Percentiles rank a stretch among this genome's conserved stretches.
Evolutionary conservation across 2,888 invertebrate species (phyloP).

Genomic region (Subacronicta megacephala): DNA sequence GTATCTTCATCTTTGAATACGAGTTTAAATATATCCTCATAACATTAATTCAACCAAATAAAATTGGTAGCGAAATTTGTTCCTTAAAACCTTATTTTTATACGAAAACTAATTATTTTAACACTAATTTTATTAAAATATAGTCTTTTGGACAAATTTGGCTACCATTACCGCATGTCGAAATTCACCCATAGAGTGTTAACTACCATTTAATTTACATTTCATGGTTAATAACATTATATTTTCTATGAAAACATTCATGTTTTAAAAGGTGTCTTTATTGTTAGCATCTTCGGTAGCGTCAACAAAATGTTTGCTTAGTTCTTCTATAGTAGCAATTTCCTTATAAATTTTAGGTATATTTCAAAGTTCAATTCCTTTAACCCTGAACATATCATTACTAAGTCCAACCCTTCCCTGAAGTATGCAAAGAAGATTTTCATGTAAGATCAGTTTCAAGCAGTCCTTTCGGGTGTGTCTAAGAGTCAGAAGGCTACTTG

Average conservation of each 20-base stretch:
- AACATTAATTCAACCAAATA: constrained; percentile 59
- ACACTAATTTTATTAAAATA: constrained; percentile 63
- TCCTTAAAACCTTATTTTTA: constrained; percentile 56
- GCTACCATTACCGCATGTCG: constrained; percentile 80
- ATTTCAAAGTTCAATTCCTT: too few relatives aligned
- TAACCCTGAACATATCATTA: too few relatives aligned
- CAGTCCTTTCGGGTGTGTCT: too few relatives aligned
- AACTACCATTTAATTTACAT: constrained; percentile 44
- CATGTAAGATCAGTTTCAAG: too few relatives aligned
- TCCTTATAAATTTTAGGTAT: too few relatives aligned
- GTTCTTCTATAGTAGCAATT: too few relatives aligned
- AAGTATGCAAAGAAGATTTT: too few relatives aligned
- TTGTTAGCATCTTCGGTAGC: background rate
- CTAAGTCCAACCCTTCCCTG: too few relatives aligned
- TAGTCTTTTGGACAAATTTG: constrained; percentile 87
- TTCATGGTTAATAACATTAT: constrained; percentile 40
- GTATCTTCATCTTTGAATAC: constrained; percentile 33
- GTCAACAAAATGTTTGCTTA: too few relatives aligned
- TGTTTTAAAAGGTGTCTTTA: constrained; percentile 34
- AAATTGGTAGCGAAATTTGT: constrained; percentile 83
- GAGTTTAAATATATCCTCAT: constrained; percentile 26
- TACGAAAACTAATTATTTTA: constrained; percentile 47
- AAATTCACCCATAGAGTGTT: constrained; percentile 54
- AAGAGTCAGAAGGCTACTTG: background rate
- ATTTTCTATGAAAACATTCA: constrained; percentile 6